Evolutionary conservation across 1,140 invertebrate species (phyloP), one percentile per base, ranked within the genome.

Genomic region (Trigoniulus corallinus): DNA sequence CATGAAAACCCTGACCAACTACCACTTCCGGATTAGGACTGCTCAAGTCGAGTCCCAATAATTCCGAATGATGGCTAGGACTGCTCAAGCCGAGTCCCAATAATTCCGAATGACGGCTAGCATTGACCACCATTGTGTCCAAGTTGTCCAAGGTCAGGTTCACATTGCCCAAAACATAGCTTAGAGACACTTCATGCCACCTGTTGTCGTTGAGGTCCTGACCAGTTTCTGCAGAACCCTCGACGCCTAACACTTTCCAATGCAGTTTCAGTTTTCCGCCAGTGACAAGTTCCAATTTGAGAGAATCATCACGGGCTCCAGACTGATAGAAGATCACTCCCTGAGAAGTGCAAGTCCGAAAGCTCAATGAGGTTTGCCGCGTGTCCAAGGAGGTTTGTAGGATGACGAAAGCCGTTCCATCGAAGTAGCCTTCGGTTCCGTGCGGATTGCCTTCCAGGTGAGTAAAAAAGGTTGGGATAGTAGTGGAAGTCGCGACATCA

Each of bases 1-100:
- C 86, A 57, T 73, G 76, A 68, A 85, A 88, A 52, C 81, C 80
- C 4, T 51, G 43, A 24, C 84, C 85, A 51, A 88, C 76, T 53
- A 81, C 76, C 54, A 87, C 65, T 42, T 77, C 68, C 48, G 77
- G 70, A 59, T 73, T 66, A 62, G 74, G 64, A 59, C 68, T 55
- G 15, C 49, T 75, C 51, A 81, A 67, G 53, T 79, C 78, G 40
- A 79, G 74, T 34, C 73, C 74, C 39, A 59, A 56, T 3, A 57
- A 22, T 40, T 54, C 52, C 21, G 37, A 54, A 20, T 85, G 64
- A 51, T 77, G 70, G 58, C 73, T 66, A 63, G 74, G 64, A 59
- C 68, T 55, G n/a, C 49, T 75, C 52, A 81, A 67, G 53, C 79
- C 78, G 40, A 79, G 74, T 34, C 73, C 74, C 39, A 59, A 57